A percentile compares a stretch with the other conserved stretches of the same genome.
phyloP scores from a whole-genome alignment of 2,113 vertebrate species.

The Ardeotis arabs region DNA sequence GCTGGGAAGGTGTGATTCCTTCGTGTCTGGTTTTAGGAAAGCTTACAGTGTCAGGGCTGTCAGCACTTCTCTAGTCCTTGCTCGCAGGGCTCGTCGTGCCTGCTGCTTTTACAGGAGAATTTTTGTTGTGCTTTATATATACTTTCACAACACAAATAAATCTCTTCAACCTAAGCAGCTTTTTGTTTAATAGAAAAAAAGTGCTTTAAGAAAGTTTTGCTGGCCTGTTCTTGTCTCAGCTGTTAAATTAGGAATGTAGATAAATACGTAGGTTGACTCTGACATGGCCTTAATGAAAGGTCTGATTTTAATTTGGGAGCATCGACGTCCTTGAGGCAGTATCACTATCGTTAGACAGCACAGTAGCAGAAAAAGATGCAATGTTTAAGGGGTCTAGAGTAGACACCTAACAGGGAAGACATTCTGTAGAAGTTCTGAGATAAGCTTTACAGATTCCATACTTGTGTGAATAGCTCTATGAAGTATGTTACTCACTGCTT shows the following conservation, averaged over 20 bases:
- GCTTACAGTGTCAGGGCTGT: neutral
- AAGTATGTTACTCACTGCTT: neutral
- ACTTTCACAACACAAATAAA: neutral
- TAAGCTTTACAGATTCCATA: neutral
- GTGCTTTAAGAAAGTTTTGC: neutral
- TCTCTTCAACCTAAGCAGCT: neutral
- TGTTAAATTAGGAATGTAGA: neutral
- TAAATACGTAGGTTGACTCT: neutral
- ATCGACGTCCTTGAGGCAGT: neutral
- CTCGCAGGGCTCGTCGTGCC: rapidly evolving
- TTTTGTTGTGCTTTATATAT: neutral
- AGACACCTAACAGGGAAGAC: neutral
- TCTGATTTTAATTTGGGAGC: neutral
- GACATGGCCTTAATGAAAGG: neutral
- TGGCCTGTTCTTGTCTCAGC: neutral
- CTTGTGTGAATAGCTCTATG: neutral
- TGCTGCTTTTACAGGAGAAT: neutral
- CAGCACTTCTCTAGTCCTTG: neutral
- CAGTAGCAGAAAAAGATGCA: neutral
- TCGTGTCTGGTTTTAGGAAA: neutral
- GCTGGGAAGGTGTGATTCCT: neutral
- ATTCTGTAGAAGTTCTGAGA: neutral
- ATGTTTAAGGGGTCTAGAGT: neutral
- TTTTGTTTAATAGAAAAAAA: neutral
- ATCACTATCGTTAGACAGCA: neutral